phyloP scores from a whole-genome alignment of 1,140 invertebrate species.

The Acromyrmex heyeri region DNA sequence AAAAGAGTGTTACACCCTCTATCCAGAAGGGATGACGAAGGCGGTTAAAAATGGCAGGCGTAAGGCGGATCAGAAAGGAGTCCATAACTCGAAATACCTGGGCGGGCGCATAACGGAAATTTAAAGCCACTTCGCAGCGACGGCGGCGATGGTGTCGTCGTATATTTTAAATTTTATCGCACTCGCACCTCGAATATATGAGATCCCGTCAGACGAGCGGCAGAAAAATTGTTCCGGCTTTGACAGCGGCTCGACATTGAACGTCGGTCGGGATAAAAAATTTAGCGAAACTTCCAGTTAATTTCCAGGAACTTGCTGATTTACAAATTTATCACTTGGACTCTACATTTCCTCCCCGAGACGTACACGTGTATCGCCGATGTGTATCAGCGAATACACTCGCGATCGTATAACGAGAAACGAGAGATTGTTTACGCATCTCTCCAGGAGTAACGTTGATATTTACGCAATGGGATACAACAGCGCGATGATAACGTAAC shows the following conservation, averaged over 20 bases:
- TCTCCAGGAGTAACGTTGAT: constrained; percentile 16
- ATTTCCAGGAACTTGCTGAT: constrained; percentile 38
- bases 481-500: constrained; percentile 66
- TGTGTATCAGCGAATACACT: background rate
- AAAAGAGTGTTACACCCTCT: constrained; percentile 60
- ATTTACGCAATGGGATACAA: constrained; percentile 63
- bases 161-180: constrained; percentile 81
- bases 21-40: constrained; percentile 11
- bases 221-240: constrained; percentile 72
- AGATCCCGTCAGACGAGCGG: constrained; percentile 31
- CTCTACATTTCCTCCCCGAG: background rate
- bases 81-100: constrained; percentile 80
- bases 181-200: constrained; percentile 62
- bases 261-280: constrained; percentile 45
- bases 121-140: constrained; percentile 77
- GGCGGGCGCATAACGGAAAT: constrained; percentile 78
- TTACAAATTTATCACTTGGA: constrained; percentile 49
- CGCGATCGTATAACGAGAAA: constrained; percentile 2
- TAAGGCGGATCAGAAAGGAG: constrained; percentile 75
- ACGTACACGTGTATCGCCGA: background rate
- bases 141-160: constrained; percentile 69
- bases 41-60: constrained; percentile 72
- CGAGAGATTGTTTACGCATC: constrained; percentile 33
- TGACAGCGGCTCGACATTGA: constrained; percentile 63
- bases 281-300: constrained; percentile 57